Conservation (phyloP, 1,140 invertebrate species). For the Phocides pigmalion region DNA sequence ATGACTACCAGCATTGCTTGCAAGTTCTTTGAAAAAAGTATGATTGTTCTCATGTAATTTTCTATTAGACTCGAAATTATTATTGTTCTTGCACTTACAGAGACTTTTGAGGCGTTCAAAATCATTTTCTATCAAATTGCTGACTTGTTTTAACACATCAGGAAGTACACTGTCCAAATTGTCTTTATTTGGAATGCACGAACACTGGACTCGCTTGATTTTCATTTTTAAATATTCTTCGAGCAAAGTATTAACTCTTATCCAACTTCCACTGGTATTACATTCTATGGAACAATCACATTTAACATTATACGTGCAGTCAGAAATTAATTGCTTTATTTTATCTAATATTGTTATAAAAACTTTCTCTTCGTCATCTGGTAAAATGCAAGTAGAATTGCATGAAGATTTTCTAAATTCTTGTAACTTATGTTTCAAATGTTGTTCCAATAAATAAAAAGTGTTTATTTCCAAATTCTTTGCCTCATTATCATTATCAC, state of each 20-base stretch:
- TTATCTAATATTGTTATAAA: conserved; percentile 55
- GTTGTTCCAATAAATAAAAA: conserved; percentile 67
- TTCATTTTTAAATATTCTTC: conserved; percentile 75
- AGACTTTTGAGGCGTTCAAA: conserved; percentile 61
- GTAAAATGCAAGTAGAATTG: conserved; percentile 46
- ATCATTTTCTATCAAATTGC: conserved; percentile 68
- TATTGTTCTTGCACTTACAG: conserved; percentile 47
- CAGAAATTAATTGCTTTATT: conserved; percentile 66
- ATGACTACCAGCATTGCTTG: neutral
- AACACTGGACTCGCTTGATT: conserved; percentile 64
- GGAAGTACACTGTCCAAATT: conserved; percentile 46
- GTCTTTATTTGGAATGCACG: conserved; percentile 43
- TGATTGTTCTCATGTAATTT: conserved; percentile 34
- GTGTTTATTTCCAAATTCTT: conserved; percentile 69
- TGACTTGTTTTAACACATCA: conserved; percentile 59
- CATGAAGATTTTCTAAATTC: conserved; percentile 50
- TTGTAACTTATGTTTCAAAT: conserved; percentile 62
- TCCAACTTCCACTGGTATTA: conserved; percentile 55
- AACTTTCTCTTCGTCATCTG: conserved; percentile 58
- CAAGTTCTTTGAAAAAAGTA: neutral
- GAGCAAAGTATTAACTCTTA: conserved; percentile 62
- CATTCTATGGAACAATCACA: conserved; percentile 51
- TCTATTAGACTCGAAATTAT: conserved; percentile 7
- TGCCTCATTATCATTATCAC: conserved; percentile 47
- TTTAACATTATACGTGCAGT: conserved; percentile 46